Evolutionary conservation across 2,113 vertebrate species (phyloP).

Genomic region (Anseranas semipalmata): DNA sequence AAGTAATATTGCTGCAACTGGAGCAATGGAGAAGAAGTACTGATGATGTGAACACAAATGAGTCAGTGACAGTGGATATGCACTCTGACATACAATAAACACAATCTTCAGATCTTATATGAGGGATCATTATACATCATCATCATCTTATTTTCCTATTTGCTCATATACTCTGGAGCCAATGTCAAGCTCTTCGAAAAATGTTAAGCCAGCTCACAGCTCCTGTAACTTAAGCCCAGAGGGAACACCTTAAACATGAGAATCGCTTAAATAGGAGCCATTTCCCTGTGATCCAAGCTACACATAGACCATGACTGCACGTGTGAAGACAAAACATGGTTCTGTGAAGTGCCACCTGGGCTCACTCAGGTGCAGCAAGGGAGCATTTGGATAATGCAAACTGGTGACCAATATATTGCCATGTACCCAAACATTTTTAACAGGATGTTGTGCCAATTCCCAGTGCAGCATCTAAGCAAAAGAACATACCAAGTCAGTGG

Average conservation of each 20-base stretch:
- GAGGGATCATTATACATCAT: neutral
- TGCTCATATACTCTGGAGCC: neutral
- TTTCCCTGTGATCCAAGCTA: neutral
- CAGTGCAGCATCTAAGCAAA: neutral
- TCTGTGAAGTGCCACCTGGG: neutral
- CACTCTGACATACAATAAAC: neutral
- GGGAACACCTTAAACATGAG: neutral
- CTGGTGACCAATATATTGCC: neutral
- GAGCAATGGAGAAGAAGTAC: neutral
- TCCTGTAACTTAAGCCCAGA: neutral
- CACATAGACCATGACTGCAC: neutral
- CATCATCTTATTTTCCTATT: neutral
- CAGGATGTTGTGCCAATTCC: neutral
- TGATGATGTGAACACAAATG: neutral
- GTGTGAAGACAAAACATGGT: accelerated
- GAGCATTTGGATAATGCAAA: neutral
- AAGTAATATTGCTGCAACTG: neutral
- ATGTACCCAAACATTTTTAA: neutral
- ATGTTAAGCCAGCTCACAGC: neutral
- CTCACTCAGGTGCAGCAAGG: neutral
- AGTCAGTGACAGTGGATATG: neutral
- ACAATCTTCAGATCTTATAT: neutral
- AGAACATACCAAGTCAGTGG: neutral
- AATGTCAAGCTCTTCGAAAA: neutral
- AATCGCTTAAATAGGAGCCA: neutral